These are phyloP conservation scores for Thymelicus sylvestris DNA, from an alignment of 2,888 invertebrate species.

Conservation along the genomic window DNA sequence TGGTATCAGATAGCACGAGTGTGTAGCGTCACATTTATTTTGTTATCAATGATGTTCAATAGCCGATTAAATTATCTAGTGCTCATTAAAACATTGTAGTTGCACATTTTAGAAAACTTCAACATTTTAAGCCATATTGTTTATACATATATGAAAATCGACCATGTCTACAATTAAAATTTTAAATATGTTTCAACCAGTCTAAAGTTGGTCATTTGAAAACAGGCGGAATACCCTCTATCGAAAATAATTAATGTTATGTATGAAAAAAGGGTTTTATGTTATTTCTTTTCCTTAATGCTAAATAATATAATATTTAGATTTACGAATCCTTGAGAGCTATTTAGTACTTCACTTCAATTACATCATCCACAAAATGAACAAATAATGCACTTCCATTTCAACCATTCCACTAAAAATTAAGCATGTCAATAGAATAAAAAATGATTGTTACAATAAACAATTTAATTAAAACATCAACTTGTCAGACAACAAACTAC, in stretches of 20 bases:
- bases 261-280: constrained; percentile 60
- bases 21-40: neutral
- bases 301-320: constrained; percentile 66
- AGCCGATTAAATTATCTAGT: constrained; percentile 16
- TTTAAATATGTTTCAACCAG: constrained; percentile 61
- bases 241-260: constrained; percentile 52
- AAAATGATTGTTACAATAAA: constrained; percentile 79
- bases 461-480: constrained; percentile 82
- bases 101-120: neutral
- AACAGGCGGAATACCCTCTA: constrained; percentile 66
- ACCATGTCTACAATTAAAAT: constrained; percentile 37
- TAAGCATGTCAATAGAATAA: constrained; percentile 83
- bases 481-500: constrained; percentile 82
- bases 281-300: constrained; percentile 64
- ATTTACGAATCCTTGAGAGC: constrained; percentile 71
- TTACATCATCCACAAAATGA: constrained; percentile 1
- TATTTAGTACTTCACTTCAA: constrained; percentile 62
- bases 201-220: constrained; percentile 67
- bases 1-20: neutral
- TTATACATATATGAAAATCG: constrained; percentile 41
- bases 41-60: constrained; percentile 25
- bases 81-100: constrained; percentile 7
- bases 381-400: constrained; percentile 72
- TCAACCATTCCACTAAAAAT: constrained; percentile 75
- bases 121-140: neutral